Conservation (phyloP, 1,140 invertebrate species). For the Pseudomyrmex dendroicus region DNA sequence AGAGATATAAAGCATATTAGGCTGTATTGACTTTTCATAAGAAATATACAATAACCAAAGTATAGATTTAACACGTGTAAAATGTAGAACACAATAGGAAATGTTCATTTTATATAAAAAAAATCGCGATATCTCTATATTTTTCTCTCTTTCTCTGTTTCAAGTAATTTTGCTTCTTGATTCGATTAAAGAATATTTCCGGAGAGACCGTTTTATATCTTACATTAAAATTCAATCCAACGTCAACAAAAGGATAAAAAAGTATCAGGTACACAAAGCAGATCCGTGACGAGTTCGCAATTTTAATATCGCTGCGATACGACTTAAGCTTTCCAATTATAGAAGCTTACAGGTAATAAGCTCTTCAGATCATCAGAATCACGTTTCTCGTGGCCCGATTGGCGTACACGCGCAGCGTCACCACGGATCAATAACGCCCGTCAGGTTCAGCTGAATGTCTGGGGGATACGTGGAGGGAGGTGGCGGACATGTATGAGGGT, state of each 20-base stretch:
- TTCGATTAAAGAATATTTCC: no score
- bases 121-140: no score
- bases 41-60: no score
- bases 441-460: conserved; percentile 67
- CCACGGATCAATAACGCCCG: conserved; percentile 68
- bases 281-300: neutral
- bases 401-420: conserved; percentile 60
- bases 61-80: neutral
- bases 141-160: no score
- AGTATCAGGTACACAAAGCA: no score
- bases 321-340: neutral
- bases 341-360: neutral
- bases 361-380: conserved; percentile 28
- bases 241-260: no score
- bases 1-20: conserved; percentile 7
- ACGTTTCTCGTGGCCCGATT: conserved; percentile 62
- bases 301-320: no score
- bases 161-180: no score
- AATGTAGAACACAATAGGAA: neutral
- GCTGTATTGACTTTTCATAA: conserved; percentile 18
- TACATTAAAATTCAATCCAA: no score
- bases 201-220: no score
- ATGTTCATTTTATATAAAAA: no score
- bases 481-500: conserved; percentile 33
- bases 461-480: conserved; percentile 45